Percentiles rank a stretch among this genome's conserved stretches.
These are phyloP conservation scores for Turdus rufiventris DNA, from an alignment of 2,113 vertebrate genomes.

Conservation along the genomic window DNA sequence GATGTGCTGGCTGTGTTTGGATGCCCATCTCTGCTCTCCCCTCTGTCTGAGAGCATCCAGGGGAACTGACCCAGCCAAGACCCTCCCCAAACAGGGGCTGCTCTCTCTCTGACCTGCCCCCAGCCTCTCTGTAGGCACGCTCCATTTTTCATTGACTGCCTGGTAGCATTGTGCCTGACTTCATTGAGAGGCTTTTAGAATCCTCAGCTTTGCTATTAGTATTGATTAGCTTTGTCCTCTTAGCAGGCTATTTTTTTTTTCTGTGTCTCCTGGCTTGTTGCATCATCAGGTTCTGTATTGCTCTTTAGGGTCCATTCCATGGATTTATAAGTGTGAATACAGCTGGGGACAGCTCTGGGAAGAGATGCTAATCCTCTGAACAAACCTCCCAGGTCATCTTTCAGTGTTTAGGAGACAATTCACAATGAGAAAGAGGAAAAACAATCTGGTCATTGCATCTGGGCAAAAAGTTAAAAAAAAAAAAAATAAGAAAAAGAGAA, in stretches of 20 bases:
- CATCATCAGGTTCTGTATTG: neutral
- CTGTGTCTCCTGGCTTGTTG: neutral
- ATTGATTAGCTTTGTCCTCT: conserved; percentile 70
- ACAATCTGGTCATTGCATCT: neutral
- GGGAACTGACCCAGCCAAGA: neutral
- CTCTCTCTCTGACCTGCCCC: neutral
- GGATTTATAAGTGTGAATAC: conserved; percentile 28
- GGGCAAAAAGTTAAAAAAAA: neutral
- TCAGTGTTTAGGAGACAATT: neutral
- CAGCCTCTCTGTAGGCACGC: neutral
- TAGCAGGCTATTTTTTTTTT: conserved; percentile 55
- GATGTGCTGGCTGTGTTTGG: neutral
- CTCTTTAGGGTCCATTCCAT: neutral
- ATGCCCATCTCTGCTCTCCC: neutral
- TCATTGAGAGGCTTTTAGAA: conserved; percentile 73
- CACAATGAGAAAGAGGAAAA: neutral
- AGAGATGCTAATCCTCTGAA: neutral
- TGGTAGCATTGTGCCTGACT: conserved; percentile 29
- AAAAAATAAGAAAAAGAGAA: neutral
- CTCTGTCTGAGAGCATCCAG: neutral
- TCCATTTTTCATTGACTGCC: neutral
- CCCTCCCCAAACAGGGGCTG: neutral
- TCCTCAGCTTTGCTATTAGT: conserved; percentile 43
- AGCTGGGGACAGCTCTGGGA: neutral
- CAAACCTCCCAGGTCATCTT: neutral